Conservation (phyloP, 53 echinoderm and acorn worm genomes). For the Astropecten irregularis region DNA sequence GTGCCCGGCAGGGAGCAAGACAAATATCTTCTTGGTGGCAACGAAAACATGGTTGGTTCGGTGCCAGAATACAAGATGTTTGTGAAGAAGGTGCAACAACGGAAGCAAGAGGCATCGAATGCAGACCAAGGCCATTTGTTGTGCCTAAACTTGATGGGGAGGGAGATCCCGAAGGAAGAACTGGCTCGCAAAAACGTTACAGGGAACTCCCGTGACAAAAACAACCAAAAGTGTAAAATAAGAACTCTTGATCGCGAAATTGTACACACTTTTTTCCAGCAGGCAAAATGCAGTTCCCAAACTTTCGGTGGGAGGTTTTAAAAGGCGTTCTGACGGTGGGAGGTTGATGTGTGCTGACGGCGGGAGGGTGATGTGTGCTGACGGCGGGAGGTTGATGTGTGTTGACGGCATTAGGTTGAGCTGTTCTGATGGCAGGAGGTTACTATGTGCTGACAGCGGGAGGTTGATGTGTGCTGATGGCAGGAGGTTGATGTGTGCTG, state of each 20-base stretch:
- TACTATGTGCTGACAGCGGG: too few species aligned
- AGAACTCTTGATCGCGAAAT: not conserved
- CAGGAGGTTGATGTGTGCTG: too few species aligned
- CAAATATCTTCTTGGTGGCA: constrained; percentile 12
- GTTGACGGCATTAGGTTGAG: too few species aligned
- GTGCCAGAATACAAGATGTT: not conserved
- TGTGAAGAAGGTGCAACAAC: not conserved
- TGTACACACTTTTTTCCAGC: not conserved
- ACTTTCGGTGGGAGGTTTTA: too few species aligned
- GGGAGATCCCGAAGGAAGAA: constrained; percentile 2
- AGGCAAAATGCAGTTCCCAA: not conserved
- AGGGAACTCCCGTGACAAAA: not conserved
- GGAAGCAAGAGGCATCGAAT: not conserved
- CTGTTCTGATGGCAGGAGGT: too few species aligned
- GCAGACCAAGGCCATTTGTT: not conserved
- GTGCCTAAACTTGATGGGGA: not conserved
- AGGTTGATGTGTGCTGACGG: too few species aligned
- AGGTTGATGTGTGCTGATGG: too few species aligned
- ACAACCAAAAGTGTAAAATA: constrained; percentile 3
- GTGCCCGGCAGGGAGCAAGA: not conserved
- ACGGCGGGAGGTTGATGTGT: too few species aligned
- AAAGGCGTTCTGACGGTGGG: too few species aligned
- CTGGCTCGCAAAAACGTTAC: not conserved
- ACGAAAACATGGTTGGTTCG: constrained; percentile 4
- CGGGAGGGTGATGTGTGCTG: too few species aligned